These are phyloP conservation scores for Oegoconia quadripuncta DNA, from an alignment of 2,888 invertebrate species.

Conservation along the genomic window DNA sequence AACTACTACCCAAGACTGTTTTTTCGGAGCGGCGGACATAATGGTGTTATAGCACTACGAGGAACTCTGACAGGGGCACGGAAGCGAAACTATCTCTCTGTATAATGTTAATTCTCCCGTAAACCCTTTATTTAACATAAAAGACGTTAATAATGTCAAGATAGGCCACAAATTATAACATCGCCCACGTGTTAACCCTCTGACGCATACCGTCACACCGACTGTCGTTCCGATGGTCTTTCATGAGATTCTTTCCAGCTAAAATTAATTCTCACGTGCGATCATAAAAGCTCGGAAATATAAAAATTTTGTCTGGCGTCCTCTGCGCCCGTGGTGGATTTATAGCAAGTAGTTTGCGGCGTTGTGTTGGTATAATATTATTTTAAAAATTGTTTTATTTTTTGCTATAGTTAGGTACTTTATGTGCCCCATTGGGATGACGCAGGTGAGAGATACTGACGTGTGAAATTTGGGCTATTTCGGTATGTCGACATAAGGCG, in stretches of 20 bases:
- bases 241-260: slow-evolving; percentile 28
- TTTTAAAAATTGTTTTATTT: no score
- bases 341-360: slow-evolving; percentile 24
- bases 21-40: no score
- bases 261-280: slow-evolving; percentile 47
- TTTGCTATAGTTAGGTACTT: no score
- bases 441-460: background rate
- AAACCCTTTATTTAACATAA: no score
- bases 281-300: slow-evolving; percentile 41
- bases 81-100: no score
- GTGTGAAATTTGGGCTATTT: background rate
- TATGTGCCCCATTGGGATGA: slow-evolving; percentile 1
- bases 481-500: no score
- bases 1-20: no score
- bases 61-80: no score
- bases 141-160: no score
- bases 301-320: slow-evolving; percentile 43
- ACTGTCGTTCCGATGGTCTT: slow-evolving; percentile 29
- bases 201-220: slow-evolving; percentile 42
- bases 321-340: slow-evolving; percentile 18
- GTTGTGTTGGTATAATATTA: slow-evolving; percentile 17
- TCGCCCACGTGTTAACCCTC: background rate
- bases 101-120: no score
- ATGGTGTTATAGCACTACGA: no score
- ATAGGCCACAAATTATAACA: no score